Evolutionary conservation across 1,140 invertebrate genomes (phyloP).

Genomic region (Temnothorax longispinosus): DNA sequence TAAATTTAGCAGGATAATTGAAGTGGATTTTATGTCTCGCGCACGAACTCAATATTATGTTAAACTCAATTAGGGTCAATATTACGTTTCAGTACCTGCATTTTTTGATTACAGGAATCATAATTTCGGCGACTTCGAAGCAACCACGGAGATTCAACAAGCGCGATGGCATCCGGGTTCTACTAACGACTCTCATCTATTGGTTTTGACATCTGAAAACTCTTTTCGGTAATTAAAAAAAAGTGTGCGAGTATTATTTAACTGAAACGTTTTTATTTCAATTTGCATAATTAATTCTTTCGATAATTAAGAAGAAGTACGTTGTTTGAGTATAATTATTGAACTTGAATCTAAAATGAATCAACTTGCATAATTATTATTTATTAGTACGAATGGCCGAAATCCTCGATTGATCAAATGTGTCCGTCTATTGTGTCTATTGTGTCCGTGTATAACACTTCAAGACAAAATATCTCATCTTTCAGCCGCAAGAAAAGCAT

Average conservation of each 20-base stretch:
- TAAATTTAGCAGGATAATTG: not conserved
- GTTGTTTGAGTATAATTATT: not conserved
- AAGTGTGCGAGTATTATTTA: not conserved
- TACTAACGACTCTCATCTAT: conserved; percentile 90
- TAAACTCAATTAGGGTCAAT: no score
- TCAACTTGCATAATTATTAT: not conserved
- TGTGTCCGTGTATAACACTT: not conserved
- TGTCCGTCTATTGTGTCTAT: no score
- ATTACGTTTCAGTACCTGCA: not conserved
- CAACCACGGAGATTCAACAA: conserved; percentile 88
- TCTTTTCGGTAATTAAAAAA: conserved; percentile 89
- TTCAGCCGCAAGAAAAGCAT: conserved; percentile 4
- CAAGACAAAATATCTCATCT: not conserved
- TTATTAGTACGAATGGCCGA: not conserved
- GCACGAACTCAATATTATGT: not conserved
- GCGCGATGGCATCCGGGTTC: conserved; percentile 94
- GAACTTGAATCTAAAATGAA: no score
- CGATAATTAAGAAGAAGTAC: no score
- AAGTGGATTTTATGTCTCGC: not conserved
- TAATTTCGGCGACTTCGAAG: conserved; percentile 87
- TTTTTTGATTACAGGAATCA: conserved; percentile 84
- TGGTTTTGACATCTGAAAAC: conserved; percentile 94
- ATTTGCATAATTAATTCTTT: no score
- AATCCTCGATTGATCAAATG: not conserved
- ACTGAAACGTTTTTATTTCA: no score